Evolutionary conservation across 2,797 vertebrate species (phyloP).

Genomic region (Pagetopsis macropterus): DNA sequence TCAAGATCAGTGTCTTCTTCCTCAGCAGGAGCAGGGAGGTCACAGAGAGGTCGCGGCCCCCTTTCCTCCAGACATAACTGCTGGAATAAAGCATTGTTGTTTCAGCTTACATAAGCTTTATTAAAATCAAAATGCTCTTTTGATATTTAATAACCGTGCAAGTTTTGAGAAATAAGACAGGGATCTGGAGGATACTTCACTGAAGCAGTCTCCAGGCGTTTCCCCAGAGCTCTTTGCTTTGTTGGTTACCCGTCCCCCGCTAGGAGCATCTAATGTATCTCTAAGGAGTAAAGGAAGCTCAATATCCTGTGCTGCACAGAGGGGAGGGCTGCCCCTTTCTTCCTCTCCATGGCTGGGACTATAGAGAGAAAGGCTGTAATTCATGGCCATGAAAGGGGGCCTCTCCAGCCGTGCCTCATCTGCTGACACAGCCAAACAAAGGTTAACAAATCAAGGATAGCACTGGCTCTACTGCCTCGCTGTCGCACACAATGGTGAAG

Average conservation of each 20-base stretch:
- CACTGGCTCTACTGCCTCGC: slow-evolving; percentile 64
- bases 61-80: slow-evolving; percentile 17
- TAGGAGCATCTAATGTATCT: slow-evolving; percentile 64
- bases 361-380: slow-evolving; percentile 67
- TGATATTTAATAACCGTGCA: slow-evolving; percentile 54
- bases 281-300: slow-evolving; percentile 71
- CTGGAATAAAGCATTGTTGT: slow-evolving; percentile 46
- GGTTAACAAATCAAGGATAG: slow-evolving; percentile 81
- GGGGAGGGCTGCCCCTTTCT: slow-evolving; percentile 9
- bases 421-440: slow-evolving; percentile 80
- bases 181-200: slow-evolving; percentile 36
- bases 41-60: slow-evolving; percentile 43
- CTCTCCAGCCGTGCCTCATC: slow-evolving; percentile 69
- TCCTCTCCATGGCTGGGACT: slow-evolving; percentile 35
- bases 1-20: slow-evolving; percentile 61
- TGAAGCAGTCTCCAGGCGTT: slow-evolving; percentile 42
- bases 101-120: slow-evolving; percentile 40
- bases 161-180: slow-evolving; percentile 59
- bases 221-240: slow-evolving; percentile 44
- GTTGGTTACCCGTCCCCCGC: slow-evolving; percentile 48
- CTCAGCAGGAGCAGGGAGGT: slow-evolving; percentile 52
- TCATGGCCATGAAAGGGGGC: slow-evolving; percentile 70
- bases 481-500: slow-evolving; percentile 57
- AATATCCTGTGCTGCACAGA: slow-evolving; percentile 67
- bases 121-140: slow-evolving; percentile 40